Percentiles rank a stretch among this genome's conserved stretches.
phyloP scores from a whole-genome alignment of 2,797 vertebrate genomes.

The Paguma larvata region DNA sequence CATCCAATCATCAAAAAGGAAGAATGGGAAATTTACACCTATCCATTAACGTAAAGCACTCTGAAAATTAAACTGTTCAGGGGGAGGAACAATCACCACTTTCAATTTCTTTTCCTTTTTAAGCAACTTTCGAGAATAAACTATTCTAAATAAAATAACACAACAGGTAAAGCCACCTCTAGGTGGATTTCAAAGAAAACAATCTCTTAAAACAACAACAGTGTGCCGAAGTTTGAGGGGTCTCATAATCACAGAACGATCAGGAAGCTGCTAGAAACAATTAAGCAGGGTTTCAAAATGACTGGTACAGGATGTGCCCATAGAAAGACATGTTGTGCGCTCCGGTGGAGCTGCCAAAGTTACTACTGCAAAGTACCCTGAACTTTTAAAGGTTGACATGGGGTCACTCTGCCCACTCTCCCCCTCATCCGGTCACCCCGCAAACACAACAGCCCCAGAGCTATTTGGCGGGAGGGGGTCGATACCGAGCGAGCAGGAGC shows the following conservation, averaged over 20 bases:
- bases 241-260: background rate
- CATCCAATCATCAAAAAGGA: background rate
- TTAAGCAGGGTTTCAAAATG: slow-evolving; percentile 68
- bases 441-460: background rate
- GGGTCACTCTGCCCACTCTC: background rate
- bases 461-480: background rate
- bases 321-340: slow-evolving; percentile 67
- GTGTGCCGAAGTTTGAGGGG: background rate
- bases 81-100: slow-evolving; percentile 16
- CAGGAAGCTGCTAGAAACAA: slow-evolving; percentile 72
- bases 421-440: background rate
- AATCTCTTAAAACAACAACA: background rate
- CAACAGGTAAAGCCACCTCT: slow-evolving; percentile 10
- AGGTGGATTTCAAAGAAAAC: slow-evolving; percentile 44
- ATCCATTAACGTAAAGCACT: background rate
- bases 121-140: slow-evolving; percentile 55
- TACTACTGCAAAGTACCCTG: slow-evolving; percentile 50
- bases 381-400: slow-evolving; percentile 62
- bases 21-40: background rate
- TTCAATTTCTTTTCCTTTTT: slow-evolving; percentile 75
- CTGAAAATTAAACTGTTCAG: background rate
- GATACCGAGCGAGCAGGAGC: accelerated
- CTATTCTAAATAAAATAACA: slow-evolving; percentile 46
- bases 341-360: slow-evolving; percentile 62
- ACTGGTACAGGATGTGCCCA: slow-evolving; percentile 76